Conservation (phyloP, 1,140 invertebrate species). For the Drosophila ercepeae region DNA sequence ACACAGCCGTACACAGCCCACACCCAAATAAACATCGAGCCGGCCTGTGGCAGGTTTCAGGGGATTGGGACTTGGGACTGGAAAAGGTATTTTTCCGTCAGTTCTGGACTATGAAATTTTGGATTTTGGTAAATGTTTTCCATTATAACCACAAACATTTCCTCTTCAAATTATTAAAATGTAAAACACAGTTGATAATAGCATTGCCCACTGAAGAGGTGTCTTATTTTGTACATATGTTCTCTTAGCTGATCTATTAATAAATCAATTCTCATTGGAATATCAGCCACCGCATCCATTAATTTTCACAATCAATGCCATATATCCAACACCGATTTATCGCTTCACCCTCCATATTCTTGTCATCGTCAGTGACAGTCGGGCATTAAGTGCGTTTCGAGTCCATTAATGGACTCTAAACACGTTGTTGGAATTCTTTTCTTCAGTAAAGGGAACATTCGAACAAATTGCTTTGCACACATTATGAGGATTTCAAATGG, state of each 20-base stretch:
- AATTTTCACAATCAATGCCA: conserved; percentile 14
- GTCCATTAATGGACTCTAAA: conserved; percentile 75
- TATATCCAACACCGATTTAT: conserved; percentile 57
- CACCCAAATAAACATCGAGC: neutral
- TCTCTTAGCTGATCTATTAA: neutral
- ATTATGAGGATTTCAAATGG: conserved; percentile 65
- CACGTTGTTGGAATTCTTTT: conserved; percentile 70
- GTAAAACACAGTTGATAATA: too few relatives aligned
- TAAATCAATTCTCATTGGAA: neutral
- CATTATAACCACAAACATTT: too few relatives aligned
- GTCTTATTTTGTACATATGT: neutral
- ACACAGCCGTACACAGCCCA: neutral
- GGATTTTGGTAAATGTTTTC: conserved; percentile 7
- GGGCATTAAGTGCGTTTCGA: conserved; percentile 62
- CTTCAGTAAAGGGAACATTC: conserved; percentile 7
- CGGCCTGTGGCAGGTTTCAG: neutral
- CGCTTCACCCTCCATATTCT: conserved; percentile 30
- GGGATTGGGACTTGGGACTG: neutral
- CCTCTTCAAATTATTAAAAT: too few relatives aligned
- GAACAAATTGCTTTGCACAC: conserved; percentile 73
- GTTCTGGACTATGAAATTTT: conserved; percentile 12
- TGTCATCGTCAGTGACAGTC: conserved; percentile 38
- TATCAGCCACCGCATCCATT: conserved; percentile 21
- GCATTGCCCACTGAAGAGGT: too few relatives aligned
- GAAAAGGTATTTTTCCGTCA: conserved; percentile 6